Evolutionary conservation across 2,797 vertebrate species (phyloP).

Genomic region (Phoeniculus purpureus): DNA sequence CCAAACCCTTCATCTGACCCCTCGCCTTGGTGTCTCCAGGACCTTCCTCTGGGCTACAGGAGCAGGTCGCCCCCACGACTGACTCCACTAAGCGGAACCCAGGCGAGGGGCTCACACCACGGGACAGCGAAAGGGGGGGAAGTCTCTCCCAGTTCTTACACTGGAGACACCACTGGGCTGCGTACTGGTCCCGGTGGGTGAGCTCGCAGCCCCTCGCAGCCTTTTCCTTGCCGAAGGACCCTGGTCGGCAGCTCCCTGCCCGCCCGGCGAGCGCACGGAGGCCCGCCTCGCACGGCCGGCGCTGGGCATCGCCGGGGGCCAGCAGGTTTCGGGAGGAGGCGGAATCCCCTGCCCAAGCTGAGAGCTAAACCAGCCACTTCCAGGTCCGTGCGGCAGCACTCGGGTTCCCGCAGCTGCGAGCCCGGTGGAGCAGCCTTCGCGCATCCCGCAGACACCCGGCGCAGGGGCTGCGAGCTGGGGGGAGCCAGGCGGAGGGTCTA

Average conservation of each 20-base stretch:
- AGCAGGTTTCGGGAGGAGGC: neutral
- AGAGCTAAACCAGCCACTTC: too few species aligned
- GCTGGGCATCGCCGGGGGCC: neutral
- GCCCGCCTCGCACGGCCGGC: neutral
- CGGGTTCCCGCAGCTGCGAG: constrained; percentile 23
- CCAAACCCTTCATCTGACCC: neutral
- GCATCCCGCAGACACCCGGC: too few species aligned
- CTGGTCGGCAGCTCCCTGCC: neutral
- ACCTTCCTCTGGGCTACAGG: neutral
- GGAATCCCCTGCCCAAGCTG: neutral
- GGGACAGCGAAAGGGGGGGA: neutral
- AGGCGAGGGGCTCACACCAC: neutral
- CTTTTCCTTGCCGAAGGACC: neutral
- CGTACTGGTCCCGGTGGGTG: neutral
- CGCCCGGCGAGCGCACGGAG: neutral
- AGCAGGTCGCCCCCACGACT: neutral
- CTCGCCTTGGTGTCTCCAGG: too few species aligned
- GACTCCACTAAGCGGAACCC: neutral
- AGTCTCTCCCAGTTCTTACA: neutral
- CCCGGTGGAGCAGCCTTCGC: neutral
- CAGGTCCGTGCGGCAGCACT: neutral
- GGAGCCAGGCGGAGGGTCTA: neutral
- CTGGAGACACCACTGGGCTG: neutral
- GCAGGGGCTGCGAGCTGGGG: neutral
- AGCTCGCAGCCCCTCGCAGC: neutral